A percentile compares a stretch with the other conserved stretches of the same genome.
Conservation (phyloP, 2,113 vertebrate species). For the Sakesphorus luctuosus region DNA sequence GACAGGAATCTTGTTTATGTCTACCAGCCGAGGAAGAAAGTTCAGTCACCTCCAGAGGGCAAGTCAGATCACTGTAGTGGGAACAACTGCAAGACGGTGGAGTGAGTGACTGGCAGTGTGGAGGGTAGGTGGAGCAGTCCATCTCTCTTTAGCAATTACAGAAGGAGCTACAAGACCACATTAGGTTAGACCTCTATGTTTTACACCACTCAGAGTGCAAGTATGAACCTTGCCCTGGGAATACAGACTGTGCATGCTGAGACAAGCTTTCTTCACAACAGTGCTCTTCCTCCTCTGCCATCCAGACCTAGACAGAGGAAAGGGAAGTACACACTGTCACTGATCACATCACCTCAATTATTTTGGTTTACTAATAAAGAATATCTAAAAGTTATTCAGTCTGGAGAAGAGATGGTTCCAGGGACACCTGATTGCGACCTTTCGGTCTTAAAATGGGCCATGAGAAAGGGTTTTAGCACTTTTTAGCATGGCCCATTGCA, state of each 20-base stretch:
- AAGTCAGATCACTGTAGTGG: not conserved
- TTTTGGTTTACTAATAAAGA: not conserved
- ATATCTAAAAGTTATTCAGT: not conserved
- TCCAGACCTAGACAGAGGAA: not conserved
- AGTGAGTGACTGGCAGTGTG: not conserved
- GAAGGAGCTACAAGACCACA: not conserved
- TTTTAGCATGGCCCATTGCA: not conserved
- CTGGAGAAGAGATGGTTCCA: not conserved
- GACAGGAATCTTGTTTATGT: not conserved
- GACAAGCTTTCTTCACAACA: not conserved
- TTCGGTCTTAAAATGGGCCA: not conserved
- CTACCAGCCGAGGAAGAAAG: not conserved
- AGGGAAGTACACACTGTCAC: not conserved
- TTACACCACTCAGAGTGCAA: not conserved
- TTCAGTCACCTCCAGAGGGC: not conserved
- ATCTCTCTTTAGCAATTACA: not conserved
- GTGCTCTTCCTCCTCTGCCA: not conserved
- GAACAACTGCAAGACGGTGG: rapidly evolving
- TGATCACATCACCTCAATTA: not conserved
- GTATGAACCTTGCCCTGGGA: not conserved
- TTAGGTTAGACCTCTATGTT: not conserved
- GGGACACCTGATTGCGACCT: not conserved
- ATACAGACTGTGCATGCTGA: not conserved
- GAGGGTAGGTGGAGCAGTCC: not conserved
- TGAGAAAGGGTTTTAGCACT: not conserved